Base-by-base conservation (phyloP, 92 coral and sea anemone species). In the Paramuricea clavata region DNA sequence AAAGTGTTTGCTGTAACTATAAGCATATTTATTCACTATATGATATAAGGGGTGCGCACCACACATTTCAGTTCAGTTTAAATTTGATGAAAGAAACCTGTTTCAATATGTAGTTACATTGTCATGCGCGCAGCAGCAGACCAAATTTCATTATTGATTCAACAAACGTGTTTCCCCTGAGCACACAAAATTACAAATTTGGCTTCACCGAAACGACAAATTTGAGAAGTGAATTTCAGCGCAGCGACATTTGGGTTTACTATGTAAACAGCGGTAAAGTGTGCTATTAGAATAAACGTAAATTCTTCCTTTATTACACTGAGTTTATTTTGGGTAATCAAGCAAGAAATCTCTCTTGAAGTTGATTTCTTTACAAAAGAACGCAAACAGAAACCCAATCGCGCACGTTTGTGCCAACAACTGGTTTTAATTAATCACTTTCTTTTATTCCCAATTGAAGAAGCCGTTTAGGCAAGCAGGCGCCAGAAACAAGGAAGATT, bases 371-470 rank as follows among this genome's bases (percentile, higher is more conserved):
- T 16, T 3, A 49, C 4, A 49, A 5, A 12, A 73, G 33, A 73
- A 23, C 28, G 12, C 49, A 73, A 73, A 73, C 79, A 43, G 33
- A 73, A 31, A 21, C 79, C 49, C 54, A 49, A 44, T 73, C 28
- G 44, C 22, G 26, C 44, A 13, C 16, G 72, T 12, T 16, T 65
- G 36, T 28, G 72, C 19, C 28, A 30, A 42, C 82, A 60, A 76
- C 82, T 76, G 82, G 25, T 8, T 52, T 54, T 54, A 76, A 76
- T 76, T 76, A 76, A n/a, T 76, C 69, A 76, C 67, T 50, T 49
- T 31, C 68, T 12, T 52, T 50, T 21, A 19, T 54, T 54, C 13
- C n/a, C 81, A 49, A 35, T 44, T 74, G 54, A 44, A 74, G 44
- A 54, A 50, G 41, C 67, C 69, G 21, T 76, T 76, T n/a, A 36